Evolutionary conservation across 2,113 vertebrate genomes (phyloP).

Genomic region (Cottus gobio): DNA sequence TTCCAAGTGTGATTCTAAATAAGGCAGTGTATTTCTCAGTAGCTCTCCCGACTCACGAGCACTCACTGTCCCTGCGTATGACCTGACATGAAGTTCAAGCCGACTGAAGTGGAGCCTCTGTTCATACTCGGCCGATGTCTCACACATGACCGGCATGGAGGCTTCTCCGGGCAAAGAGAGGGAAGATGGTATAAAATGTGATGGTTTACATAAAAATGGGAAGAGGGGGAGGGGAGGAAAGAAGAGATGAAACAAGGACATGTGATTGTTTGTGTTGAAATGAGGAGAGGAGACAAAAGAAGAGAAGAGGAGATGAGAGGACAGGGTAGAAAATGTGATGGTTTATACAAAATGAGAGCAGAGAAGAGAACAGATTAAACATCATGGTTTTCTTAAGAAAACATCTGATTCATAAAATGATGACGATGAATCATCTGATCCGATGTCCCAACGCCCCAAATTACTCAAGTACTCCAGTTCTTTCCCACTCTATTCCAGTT

Average conservation of each 20-base stretch:
- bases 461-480: conserved; percentile 40
- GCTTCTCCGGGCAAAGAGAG: not conserved
- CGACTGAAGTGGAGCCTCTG: conserved; percentile 51
- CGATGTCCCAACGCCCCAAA: conserved; percentile 49
- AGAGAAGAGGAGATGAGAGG: not conserved
- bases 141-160: conserved; percentile 63
- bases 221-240: conserved; percentile 2
- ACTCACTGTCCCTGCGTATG: conserved; percentile 55
- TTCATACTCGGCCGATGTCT: conserved; percentile 44
- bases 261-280: not conserved
- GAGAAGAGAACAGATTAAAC: conserved; percentile 13
- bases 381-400: conserved; percentile 48
- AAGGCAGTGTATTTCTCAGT: conserved; percentile 58
- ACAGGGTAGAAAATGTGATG: not conserved
- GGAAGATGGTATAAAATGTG: not conserved
- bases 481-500: conserved; percentile 32
- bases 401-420: conserved; percentile 64
- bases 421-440: conserved; percentile 68
- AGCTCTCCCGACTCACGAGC: conserved; percentile 29
- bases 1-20: conserved; percentile 66
- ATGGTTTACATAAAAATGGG: not conserved
- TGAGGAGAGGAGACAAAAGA: not conserved
- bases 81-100: conserved; percentile 32
- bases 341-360: not conserved
- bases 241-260: not conserved